These are phyloP conservation scores for Neoitamus cyanurus DNA, from an alignment of 2,888 invertebrate species.

Conservation along the genomic window DNA sequence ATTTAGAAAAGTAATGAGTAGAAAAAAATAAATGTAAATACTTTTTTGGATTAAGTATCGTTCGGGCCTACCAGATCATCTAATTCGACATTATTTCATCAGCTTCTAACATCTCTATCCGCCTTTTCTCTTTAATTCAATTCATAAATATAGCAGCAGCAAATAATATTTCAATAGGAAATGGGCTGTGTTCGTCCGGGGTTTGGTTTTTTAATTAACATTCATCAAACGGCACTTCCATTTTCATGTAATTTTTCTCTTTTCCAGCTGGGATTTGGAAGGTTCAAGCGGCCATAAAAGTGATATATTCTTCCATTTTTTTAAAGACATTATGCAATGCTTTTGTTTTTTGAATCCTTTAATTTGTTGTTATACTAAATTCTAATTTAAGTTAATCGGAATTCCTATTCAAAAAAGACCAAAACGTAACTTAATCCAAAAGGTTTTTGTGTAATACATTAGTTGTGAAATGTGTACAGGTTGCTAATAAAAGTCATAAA, in stretches of 20 bases:
- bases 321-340: not conserved
- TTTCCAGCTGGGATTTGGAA: conserved; percentile 33
- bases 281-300: conserved; percentile 19
- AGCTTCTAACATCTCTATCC: not conserved
- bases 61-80: not conserved
- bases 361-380: not conserved
- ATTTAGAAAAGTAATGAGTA: not conserved
- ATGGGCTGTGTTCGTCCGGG: not conserved
- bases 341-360: not conserved
- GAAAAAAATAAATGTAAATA: not conserved
- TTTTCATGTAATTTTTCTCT: conserved; percentile 35
- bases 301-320: not conserved
- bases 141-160: not conserved
- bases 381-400: not conserved
- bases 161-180: no score
- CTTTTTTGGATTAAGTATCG: conserved; percentile 26
- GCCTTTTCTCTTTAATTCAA: not conserved
- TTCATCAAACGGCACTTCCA: not conserved
- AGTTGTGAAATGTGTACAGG: not conserved
- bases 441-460: not conserved
- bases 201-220: not conserved
- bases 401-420: not conserved
- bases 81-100: not conserved
- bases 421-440: conserved; percentile 36
- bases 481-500: not conserved